These are phyloP conservation scores for Anguilla pacifica DNA, from an alignment of 2,797 vertebrate species.

Conservation along the genomic window DNA sequence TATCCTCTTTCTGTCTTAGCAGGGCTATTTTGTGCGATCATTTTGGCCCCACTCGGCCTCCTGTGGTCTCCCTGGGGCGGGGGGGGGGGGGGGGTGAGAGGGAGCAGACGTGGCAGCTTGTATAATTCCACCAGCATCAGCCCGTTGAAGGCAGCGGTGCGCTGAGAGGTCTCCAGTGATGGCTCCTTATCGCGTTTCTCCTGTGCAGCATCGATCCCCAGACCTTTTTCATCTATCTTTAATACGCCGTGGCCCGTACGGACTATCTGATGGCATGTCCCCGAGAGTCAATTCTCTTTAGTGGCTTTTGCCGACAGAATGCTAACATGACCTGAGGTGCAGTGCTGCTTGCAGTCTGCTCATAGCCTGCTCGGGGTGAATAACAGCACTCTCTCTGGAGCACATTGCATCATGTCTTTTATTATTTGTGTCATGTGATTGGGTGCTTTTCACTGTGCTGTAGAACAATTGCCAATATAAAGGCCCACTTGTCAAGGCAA, in stretches of 20 bases:
- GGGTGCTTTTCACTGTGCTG: not conserved
- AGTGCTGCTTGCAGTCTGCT: not conserved
- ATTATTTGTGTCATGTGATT: not conserved
- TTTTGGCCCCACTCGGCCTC: not conserved
- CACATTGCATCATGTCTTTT: not conserved
- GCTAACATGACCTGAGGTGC: not conserved
- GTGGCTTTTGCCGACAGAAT: not conserved
- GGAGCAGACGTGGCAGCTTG: too few species aligned
- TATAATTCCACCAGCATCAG: too few species aligned
- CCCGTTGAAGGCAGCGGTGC: not conserved
- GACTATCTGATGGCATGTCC: slow-evolving; percentile 23
- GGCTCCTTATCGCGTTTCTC: not conserved
- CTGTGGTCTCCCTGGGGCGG: not conserved
- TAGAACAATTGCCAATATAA: not conserved
- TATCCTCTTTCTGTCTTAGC: not conserved
- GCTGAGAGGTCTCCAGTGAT: not conserved
- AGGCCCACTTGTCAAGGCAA: not conserved
- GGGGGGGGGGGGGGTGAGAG: not conserved
- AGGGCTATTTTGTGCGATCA: not conserved
- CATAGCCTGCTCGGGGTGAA: not conserved
- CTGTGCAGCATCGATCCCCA: not conserved
- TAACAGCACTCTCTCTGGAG: not conserved
- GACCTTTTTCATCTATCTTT: slow-evolving; percentile 26
- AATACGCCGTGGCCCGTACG: not conserved
- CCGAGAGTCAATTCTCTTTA: slow-evolving; percentile 10